Evolutionary conservation across 2,888 invertebrate genomes (phyloP).

Genomic region (Diarsia dahlii): DNA sequence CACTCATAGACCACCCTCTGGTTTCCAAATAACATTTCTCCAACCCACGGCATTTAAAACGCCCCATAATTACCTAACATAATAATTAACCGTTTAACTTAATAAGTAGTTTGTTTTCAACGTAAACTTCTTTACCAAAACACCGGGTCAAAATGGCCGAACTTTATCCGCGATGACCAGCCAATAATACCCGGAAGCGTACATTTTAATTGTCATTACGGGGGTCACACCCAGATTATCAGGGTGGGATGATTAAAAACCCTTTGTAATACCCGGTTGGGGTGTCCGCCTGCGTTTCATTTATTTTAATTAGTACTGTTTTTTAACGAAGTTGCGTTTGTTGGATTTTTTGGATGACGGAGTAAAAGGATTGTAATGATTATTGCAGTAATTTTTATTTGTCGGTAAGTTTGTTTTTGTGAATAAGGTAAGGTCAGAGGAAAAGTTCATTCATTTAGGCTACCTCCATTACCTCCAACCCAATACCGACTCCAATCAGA

Average conservation of each 20-base stretch:
- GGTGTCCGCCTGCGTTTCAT: conserved; percentile 40
- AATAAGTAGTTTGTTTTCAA: conserved; percentile 6
- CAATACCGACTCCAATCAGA: too few species aligned
- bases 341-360: conserved; percentile 6
- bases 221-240: conserved; percentile 67
- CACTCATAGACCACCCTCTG: background rate
- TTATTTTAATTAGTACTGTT: conserved; percentile 60
- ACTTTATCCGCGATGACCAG: conserved; percentile 25
- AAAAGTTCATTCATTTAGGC: background rate
- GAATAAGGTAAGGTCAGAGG: background rate
- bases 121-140: conserved; percentile 6
- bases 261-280: conserved; percentile 61
- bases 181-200: conserved; percentile 60
- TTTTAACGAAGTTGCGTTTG: conserved; percentile 36
- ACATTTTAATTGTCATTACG: conserved; percentile 71
- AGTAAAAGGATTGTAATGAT: background rate
- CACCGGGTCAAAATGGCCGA: conserved; percentile 8
- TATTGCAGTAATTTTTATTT: background rate
- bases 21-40: background rate
- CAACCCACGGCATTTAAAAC: background rate
- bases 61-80: background rate
- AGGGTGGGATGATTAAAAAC: conserved; percentile 68
- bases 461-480: background rate
- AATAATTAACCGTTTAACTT: background rate
- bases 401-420: background rate